Conservation (phyloP, 2,888 invertebrate genomes). For the Agonopterix subpropinquella region DNA sequence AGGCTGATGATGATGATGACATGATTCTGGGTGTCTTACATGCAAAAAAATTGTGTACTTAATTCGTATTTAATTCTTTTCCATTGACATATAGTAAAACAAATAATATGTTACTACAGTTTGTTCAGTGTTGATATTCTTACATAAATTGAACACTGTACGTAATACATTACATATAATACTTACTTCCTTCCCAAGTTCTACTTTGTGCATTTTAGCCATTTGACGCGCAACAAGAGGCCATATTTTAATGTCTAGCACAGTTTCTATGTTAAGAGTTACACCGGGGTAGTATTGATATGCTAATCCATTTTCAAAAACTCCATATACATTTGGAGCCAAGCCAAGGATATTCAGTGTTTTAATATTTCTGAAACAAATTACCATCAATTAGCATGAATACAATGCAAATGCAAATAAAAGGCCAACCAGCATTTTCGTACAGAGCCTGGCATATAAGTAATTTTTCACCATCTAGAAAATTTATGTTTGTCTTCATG, state of each 20-base stretch:
- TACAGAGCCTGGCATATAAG: too few relatives aligned
- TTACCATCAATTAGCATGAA: neutral
- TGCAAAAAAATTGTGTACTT: too few relatives aligned
- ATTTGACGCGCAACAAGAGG: slow-evolving; percentile 86
- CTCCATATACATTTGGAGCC: slow-evolving; percentile 91
- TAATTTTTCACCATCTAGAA: neutral
- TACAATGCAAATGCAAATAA: slow-evolving; percentile 1
- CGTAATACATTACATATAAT: neutral
- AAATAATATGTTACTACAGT: too few relatives aligned
- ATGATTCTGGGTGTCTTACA: too few relatives aligned
- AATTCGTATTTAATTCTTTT: too few relatives aligned
- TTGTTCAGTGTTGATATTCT: too few relatives aligned
- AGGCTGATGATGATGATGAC: too few relatives aligned
- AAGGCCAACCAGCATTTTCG: neutral
- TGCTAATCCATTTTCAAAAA: slow-evolving; percentile 94
- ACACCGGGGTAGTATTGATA: slow-evolving; percentile 92
- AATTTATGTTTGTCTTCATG: too few relatives aligned
- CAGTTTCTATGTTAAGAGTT: slow-evolving; percentile 80
- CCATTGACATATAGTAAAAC: too few relatives aligned
- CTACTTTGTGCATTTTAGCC: slow-evolving; percentile 86
- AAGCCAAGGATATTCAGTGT: slow-evolving; percentile 79
- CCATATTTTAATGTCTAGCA: slow-evolving; percentile 80
- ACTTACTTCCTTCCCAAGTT: slow-evolving; percentile 53
- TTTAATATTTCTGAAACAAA: slow-evolving; percentile 55
- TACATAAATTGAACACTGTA: too few relatives aligned